Evolutionary conservation across 2,888 invertebrate genomes (phyloP), one percentile per base, ranked within the genome.

Genomic region (Plebejus melissa): DNA sequence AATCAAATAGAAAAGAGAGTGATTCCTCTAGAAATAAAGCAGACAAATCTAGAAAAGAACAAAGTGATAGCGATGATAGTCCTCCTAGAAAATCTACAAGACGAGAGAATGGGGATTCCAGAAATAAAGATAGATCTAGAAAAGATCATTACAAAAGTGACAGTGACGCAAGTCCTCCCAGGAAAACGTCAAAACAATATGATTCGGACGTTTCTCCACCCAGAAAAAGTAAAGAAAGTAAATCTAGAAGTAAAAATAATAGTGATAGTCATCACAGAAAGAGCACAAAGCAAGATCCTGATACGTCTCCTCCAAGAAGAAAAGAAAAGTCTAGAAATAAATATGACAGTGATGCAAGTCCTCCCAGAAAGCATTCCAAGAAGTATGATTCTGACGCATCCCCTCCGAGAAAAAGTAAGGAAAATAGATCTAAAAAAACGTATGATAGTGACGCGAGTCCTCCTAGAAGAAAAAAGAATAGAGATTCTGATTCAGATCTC

Each of bases 51-150:
- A 74, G 70, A 28, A 70, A 70, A 69, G 54, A 71, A 41, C 28
- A 75, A 2, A 87, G 86, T 78, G 90, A 90, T 60, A 89, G 87
- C 82, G 91, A 94, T 79, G 79, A 85, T 60, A 93, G 91, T 77
- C 92, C 90, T n/a, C 88, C 88, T 0, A 87, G 88, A 80, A 86
- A 79, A 74, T 60, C 60, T 0, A 77, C 75, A 28, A 76, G 69
- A 72, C 69, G 69, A 16, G 72, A 75, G 36, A 60, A 54, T 28
- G 36, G 50, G 38, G 75, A 76, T 57, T 38, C 69, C 22, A n/a
- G 69, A 54, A 69, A 60, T 28, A 74, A 74, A 38, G 22, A 58
- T n/a, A 58, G 58, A 58, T 58, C 22, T 22, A 77, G 79, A 81
- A 54, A 54, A 54, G 78, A 76, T 58, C 41, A 46, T 28, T 22